phyloP scores from a whole-genome alignment of 2,888 invertebrate species.

The Leptothorax acervorum region DNA sequence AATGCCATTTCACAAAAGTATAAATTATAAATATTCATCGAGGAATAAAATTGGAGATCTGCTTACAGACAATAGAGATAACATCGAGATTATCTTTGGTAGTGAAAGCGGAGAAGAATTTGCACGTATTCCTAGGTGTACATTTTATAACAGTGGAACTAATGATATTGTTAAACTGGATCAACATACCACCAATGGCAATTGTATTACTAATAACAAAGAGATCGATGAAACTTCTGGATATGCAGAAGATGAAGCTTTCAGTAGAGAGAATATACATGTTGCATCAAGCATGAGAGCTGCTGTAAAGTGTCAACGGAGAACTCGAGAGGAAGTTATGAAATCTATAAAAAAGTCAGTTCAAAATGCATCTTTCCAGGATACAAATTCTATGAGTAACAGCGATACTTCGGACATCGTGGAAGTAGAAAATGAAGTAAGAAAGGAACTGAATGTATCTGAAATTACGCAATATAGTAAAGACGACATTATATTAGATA shows the following conservation, averaged over 20 bases:
- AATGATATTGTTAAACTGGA: constrained; percentile 43
- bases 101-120: constrained; percentile 72
- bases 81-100: constrained; percentile 73
- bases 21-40: constrained; percentile 51
- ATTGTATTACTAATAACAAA: constrained; percentile 45
- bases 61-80: constrained; percentile 59
- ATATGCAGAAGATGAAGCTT: constrained; percentile 65
- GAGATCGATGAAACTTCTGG: constrained; percentile 65
- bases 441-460: constrained; percentile 44
- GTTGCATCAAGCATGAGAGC: constrained; percentile 65
- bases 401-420: constrained; percentile 55
- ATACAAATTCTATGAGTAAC: constrained; percentile 57
- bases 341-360: constrained; percentile 71
- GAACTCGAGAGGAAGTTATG: constrained; percentile 72
- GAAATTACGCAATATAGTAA: background rate
- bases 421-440: constrained; percentile 41
- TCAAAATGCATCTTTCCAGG: constrained; percentile 61
- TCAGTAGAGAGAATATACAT: constrained; percentile 65
- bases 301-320: constrained; percentile 67
- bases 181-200: background rate
- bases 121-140: constrained; percentile 9
- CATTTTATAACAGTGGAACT: background rate
- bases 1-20: constrained; percentile 6
- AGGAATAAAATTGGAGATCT: constrained; percentile 62
- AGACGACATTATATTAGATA: constrained; percentile 14